Percentiles rank a stretch among this genome's conserved stretches.
phyloP scores from a whole-genome alignment of 2,113 vertebrate species.

The Pseudorectes ferrugineus region DNA sequence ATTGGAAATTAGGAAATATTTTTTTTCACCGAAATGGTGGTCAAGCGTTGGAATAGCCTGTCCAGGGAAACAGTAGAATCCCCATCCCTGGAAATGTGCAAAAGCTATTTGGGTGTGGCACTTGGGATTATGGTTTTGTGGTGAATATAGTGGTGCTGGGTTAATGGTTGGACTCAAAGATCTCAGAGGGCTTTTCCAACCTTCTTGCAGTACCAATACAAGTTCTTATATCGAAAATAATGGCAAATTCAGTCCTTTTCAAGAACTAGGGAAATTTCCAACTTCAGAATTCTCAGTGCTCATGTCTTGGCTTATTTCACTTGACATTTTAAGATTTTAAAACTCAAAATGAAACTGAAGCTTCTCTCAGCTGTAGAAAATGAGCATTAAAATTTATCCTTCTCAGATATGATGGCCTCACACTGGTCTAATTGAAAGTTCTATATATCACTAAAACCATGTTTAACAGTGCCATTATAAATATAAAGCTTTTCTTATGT shows the following conservation, averaged over 20 bases:
- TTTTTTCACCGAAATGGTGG: background rate
- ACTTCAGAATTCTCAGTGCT: background rate
- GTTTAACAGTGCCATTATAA: background rate
- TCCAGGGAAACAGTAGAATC: background rate
- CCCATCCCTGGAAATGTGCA: background rate
- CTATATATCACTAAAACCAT: background rate
- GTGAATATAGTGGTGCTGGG: background rate
- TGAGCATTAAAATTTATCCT: background rate
- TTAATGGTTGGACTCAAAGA: background rate
- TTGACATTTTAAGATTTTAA: background rate
- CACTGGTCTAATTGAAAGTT: background rate
- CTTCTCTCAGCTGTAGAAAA: background rate
- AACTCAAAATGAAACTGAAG: background rate
- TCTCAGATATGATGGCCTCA: background rate
- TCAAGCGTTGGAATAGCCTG: background rate
- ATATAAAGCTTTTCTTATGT: background rate
- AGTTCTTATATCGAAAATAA: background rate
- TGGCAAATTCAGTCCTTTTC: background rate
- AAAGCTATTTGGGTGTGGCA: background rate
- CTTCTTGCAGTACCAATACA: background rate
- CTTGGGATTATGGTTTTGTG: background rate
- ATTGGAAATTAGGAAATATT: background rate
- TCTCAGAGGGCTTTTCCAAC: background rate
- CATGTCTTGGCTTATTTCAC: background rate
- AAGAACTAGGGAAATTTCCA: background rate